Percentiles rank a stretch among this genome's conserved stretches.
These are phyloP conservation scores for Andrena cerasifolii DNA, from an alignment of 1,140 invertebrate genomes.

Conservation along the genomic window DNA sequence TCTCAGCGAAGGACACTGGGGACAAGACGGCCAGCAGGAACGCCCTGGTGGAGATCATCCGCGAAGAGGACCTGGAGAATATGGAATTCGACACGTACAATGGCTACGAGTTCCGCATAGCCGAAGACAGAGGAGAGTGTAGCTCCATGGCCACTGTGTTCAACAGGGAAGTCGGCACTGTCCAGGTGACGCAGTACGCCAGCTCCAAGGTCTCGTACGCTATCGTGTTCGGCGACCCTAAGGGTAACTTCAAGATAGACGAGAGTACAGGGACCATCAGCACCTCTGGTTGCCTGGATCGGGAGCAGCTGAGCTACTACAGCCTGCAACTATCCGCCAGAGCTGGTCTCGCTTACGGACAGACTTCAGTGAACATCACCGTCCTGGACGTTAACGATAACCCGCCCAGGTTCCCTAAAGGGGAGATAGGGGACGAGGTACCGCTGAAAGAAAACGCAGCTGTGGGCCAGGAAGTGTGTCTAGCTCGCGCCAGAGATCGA, in stretches of 20 bases:
- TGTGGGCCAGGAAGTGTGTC: slow-evolving; percentile 95
- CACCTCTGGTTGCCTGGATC: slow-evolving; percentile 91
- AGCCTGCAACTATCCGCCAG: slow-evolving; percentile 90
- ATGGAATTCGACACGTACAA: slow-evolving; percentile 88
- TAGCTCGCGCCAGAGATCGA: slow-evolving; percentile 91
- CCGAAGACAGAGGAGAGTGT: slow-evolving; percentile 89
- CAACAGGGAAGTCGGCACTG: slow-evolving; percentile 89
- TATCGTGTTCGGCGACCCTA: slow-evolving; percentile 92
- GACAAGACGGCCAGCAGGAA: slow-evolving; percentile 87
- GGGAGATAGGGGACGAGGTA: slow-evolving; percentile 87
- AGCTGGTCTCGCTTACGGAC: slow-evolving; percentile 86
- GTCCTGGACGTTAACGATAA: slow-evolving; percentile 97
- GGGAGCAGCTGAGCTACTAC: slow-evolving; percentile 91
- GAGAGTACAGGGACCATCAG: slow-evolving; percentile 90
- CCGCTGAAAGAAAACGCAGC: slow-evolving; percentile 93
- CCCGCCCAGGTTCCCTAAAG: slow-evolving; percentile 90
- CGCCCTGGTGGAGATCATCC: slow-evolving; percentile 91
- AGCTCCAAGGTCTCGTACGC: slow-evolving; percentile 86
- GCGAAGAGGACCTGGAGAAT: slow-evolving; percentile 86
- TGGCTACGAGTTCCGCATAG: slow-evolving; percentile 91
- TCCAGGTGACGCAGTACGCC: slow-evolving; percentile 84
- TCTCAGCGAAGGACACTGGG: slow-evolving; percentile 91
- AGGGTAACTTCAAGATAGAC: slow-evolving; percentile 91
- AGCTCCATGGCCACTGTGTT: slow-evolving; percentile 82
- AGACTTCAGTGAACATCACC: slow-evolving; percentile 89